A percentile compares a stretch with the other conserved stretches of the same genome.
Evolutionary conservation across 2,797 vertebrate genomes (phyloP).

Genomic region (Sebastes minor): DNA sequence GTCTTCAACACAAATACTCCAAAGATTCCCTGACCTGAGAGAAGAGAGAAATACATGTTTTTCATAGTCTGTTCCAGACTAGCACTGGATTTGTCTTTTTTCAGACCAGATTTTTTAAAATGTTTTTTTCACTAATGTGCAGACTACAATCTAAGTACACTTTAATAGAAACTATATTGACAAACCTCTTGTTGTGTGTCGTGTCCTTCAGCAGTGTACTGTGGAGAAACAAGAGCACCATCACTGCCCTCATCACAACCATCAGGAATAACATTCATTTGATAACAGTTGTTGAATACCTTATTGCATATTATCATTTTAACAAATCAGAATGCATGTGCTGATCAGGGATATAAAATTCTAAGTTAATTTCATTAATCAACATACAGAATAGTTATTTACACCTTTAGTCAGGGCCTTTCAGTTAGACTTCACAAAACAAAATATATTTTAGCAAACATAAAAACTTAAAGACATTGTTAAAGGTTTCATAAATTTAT

Average conservation of each 20-base stretch:
- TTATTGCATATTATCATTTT: neutral
- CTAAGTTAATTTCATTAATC: neutral
- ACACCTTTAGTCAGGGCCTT: neutral
- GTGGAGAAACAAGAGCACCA: neutral
- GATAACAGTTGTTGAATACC: neutral
- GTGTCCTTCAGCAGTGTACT: constrained; percentile 11
- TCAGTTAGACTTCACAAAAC: neutral
- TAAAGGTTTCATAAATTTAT: too few species aligned
- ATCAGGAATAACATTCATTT: neutral
- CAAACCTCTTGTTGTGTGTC: constrained; percentile 9
- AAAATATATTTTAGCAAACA: neutral
- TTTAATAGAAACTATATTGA: neutral
- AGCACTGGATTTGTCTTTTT: neutral
- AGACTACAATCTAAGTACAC: neutral
- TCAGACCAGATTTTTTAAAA: neutral
- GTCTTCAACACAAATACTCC: neutral
- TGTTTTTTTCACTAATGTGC: neutral
- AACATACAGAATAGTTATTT: neutral
- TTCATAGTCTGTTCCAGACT: neutral
- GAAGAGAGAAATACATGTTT: neutral
- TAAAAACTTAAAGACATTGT: too few species aligned
- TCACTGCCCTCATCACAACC: neutral
- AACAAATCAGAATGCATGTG: neutral
- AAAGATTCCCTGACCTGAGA: neutral
- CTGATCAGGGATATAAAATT: neutral